Conservation (phyloP, 92 coral and sea anemone species). For the Blastomussa wellsi region DNA sequence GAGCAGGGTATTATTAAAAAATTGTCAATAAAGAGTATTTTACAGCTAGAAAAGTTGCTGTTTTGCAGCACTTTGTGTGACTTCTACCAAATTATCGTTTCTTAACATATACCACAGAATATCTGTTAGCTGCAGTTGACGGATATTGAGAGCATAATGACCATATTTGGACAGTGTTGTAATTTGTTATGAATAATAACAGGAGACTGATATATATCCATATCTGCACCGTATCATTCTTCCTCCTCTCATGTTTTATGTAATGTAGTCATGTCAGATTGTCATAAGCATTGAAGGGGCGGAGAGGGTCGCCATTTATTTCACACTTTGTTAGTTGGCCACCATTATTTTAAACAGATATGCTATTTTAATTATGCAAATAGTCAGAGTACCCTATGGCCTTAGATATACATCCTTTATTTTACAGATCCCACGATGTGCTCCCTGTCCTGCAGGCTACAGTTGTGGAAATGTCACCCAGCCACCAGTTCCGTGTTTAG, state of each 20-base stretch:
- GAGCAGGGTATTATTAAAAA: no score
- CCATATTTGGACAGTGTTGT: no score
- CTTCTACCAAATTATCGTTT: no score
- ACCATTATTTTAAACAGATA: neutral
- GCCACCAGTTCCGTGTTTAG: slow-evolving; percentile 86
- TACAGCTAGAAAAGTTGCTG: no score
- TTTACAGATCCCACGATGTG: slow-evolving; percentile 72
- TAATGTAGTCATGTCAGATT: neutral
- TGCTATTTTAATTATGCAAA: neutral
- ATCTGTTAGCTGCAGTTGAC: no score
- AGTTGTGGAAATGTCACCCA: slow-evolving; percentile 83
- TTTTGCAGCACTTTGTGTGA: no score
- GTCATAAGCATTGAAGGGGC: neutral
- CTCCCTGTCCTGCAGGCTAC: slow-evolving; percentile 96
- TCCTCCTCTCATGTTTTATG: neutral
- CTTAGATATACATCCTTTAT: neutral
- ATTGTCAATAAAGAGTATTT: no score
- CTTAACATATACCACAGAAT: no score
- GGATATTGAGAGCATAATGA: no score
- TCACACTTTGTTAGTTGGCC: neutral
- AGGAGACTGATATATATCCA: no score
- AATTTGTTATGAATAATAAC: no score
- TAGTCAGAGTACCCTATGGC: neutral
- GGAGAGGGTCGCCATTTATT: neutral
- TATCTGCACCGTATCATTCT: no score